Percentiles rank a stretch among this genome's conserved stretches.
phyloP scores from a whole-genome alignment of 2,888 invertebrate genomes.

The Philhelius pedissequus region DNA sequence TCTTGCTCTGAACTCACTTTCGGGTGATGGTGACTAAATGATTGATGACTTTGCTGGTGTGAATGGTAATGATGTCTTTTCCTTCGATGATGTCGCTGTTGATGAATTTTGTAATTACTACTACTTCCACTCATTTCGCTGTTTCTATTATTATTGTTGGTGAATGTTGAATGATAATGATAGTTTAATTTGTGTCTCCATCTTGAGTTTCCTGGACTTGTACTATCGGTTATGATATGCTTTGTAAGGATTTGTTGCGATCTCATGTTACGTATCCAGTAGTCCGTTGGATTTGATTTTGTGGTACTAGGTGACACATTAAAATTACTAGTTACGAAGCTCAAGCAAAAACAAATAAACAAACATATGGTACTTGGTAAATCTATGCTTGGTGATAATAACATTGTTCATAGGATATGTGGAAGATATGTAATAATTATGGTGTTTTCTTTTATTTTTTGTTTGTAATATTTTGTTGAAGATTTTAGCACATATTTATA shows the following conservation, averaged over 20 bases:
- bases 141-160: slow-evolving; percentile 37
- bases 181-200: slow-evolving; percentile 41
- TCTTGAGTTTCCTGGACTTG: neutral
- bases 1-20: neutral
- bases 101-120: slow-evolving; percentile 21
- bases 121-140: neutral
- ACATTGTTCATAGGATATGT: slow-evolving; percentile 42
- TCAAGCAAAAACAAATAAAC: slow-evolving; percentile 39
- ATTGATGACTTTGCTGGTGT: slow-evolving; percentile 34
- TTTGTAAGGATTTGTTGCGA: slow-evolving; percentile 27
- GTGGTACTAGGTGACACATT: slow-evolving; percentile 21
- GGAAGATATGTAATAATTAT: slow-evolving; percentile 8
- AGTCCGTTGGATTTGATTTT: slow-evolving; percentile 8
- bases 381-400: slow-evolving; percentile 7
- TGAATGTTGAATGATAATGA: slow-evolving; percentile 38
- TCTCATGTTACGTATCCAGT: slow-evolving; percentile 25
- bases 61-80: slow-evolving; percentile 54
- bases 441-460: neutral
- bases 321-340: slow-evolving; percentile 35
- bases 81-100: slow-evolving; percentile 29
- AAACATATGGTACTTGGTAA: slow-evolving; percentile 26
- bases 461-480: neutral
- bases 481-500: neutral
- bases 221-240: slow-evolving; percentile 6
- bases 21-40: neutral